A percentile compares a stretch with the other conserved stretches of the same genome.
Evolutionary conservation across 2,888 invertebrate genomes (phyloP).

Genomic region (Oscheius sp.): DNA sequence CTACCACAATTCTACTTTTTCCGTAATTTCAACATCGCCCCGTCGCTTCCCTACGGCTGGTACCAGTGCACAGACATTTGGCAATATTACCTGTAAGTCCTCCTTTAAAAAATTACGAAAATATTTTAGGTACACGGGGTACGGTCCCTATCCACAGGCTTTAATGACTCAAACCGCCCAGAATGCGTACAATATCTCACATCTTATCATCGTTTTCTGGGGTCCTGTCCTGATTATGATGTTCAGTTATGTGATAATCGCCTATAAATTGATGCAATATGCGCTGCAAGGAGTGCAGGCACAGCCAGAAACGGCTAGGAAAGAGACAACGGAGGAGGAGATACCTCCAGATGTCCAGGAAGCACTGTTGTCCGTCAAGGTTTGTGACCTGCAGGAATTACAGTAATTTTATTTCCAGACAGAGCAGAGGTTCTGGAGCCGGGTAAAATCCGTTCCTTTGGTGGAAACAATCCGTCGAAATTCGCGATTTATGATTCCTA

Average conservation of each 20-base stretch:
- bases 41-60: constrained; percentile 50
- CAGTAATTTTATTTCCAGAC: constrained; percentile 14
- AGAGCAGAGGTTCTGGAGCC: constrained; percentile 8
- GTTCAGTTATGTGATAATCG: constrained; percentile 65
- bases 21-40: constrained; percentile 55
- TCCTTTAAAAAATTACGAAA: neutral
- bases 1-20: constrained; percentile 68
- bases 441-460: constrained; percentile 16
- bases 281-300: constrained; percentile 44
- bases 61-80: constrained; percentile 70
- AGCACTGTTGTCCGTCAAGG: constrained; percentile 5
- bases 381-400: neutral
- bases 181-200: constrained; percentile 65
- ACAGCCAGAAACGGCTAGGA: constrained; percentile 7
- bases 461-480: neutral
- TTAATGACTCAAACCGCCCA: constrained; percentile 52
- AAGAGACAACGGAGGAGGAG: constrained; percentile 14
- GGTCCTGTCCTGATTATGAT: constrained; percentile 67
- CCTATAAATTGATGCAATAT: constrained; percentile 64
- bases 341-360: constrained; percentile 2
- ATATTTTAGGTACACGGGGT: neutral
- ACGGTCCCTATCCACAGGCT: constrained; percentile 34
- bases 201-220: constrained; percentile 71
- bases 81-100: constrained; percentile 46
- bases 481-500: constrained; percentile 16